Conservation (phyloP, 1,140 invertebrate genomes). For the Nixonia krombeini region DNA sequence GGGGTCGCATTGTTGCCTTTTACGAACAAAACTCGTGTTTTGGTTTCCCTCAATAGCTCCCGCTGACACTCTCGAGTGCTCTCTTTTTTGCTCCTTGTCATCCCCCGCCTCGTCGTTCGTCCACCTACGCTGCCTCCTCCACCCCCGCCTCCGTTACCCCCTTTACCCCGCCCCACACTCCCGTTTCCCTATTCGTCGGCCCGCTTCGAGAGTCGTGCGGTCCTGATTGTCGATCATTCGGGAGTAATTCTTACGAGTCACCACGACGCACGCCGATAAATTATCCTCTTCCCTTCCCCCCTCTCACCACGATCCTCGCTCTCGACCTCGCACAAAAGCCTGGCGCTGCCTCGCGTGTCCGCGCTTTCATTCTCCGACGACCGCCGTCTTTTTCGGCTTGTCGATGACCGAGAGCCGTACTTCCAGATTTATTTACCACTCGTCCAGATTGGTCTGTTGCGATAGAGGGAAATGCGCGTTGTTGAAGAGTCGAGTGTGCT, state of each 20-base stretch:
- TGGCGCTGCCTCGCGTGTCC: neutral
- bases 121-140: conserved; percentile 4
- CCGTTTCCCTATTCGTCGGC: neutral
- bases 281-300: conserved; percentile 18
- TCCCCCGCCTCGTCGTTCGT: neutral
- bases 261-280: conserved; percentile 24
- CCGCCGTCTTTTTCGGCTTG: too few species aligned
- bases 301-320: neutral
- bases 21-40: conserved; percentile 40
- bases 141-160: neutral
- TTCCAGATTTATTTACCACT: too few species aligned
- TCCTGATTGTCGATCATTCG: conserved; percentile 26
- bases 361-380: too few species aligned
- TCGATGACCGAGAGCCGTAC: too few species aligned
- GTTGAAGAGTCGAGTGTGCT: too few species aligned
- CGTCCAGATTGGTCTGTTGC: too few species aligned
- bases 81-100: conserved; percentile 11
- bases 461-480: too few species aligned
- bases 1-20: conserved; percentile 44
- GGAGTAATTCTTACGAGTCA: conserved; percentile 38
- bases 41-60: conserved; percentile 45
- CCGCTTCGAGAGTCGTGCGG: neutral
- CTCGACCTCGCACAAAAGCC: neutral
- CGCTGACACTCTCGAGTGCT: conserved; percentile 48
- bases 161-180: neutral